A percentile compares a stretch with the other conserved stretches of the same genome.
phyloP scores from a whole-genome alignment of 2,888 invertebrate genomes.

The Nephrotoma appendiculata region DNA sequence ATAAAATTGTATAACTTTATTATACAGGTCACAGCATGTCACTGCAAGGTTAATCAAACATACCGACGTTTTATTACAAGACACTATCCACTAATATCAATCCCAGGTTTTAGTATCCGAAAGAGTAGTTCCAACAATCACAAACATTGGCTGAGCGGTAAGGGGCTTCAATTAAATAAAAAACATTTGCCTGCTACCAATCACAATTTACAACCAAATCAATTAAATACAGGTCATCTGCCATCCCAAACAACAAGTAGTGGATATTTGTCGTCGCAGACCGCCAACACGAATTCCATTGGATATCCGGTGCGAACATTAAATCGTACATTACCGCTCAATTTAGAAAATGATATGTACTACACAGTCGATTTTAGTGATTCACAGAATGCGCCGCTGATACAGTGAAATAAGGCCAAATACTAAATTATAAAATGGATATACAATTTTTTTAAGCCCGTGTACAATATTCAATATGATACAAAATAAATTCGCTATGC shows the following conservation, averaged over 20 bases:
- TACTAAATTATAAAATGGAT: neutral
- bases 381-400: constrained; percentile 59
- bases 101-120: constrained; percentile 29
- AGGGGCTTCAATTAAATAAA: constrained; percentile 22
- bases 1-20: constrained; percentile 9
- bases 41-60: constrained; percentile 65
- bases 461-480: neutral
- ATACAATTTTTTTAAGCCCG: neutral
- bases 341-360: constrained; percentile 59
- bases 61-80: constrained; percentile 48
- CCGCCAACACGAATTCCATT: constrained; percentile 15
- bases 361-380: constrained; percentile 65
- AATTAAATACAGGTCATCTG: constrained; percentile 13
- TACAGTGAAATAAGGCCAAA: constrained; percentile 38
- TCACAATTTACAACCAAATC: constrained; percentile 8
- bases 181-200: neutral
- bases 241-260: constrained; percentile 18
- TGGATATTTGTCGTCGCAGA: constrained; percentile 21
- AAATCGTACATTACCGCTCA: constrained; percentile 38
- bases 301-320: constrained; percentile 31
- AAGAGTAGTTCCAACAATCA: constrained; percentile 27
- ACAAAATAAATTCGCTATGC: neutral
- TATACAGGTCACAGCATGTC: constrained; percentile 56
- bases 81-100: constrained; percentile 36
- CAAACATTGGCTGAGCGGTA: constrained; percentile 46